Base-by-base conservation (phyloP, 2,797 vertebrate genomes). In the Thaleichthys pacificus region DNA sequence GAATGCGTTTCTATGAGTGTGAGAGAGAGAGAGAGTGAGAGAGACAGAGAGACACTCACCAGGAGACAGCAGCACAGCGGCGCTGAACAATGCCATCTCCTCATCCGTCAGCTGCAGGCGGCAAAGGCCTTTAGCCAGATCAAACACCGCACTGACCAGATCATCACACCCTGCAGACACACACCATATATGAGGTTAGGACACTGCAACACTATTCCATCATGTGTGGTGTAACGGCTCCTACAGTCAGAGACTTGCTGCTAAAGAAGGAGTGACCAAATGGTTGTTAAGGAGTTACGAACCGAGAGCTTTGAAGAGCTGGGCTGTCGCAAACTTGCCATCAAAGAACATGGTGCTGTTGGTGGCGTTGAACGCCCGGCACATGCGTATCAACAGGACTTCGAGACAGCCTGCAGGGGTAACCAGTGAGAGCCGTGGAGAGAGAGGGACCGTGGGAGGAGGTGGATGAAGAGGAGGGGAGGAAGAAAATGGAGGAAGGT, bases 281-380 rank as follows among this genome's bases (percentile, higher is more conserved):
- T 14, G 14, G 42, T 47, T 14, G 42, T 47, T 14, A 47, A 47
- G 0, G 42, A 47, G 42, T 12, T 30, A 61, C 95, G 95, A 88
- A 97, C 96, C 95, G 0, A 97, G 93, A 0, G 96, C 93, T 88
- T 96, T 96, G 90, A 97, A 97, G 89, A 97, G 88, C 73, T 93
- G 95, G 58, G 93, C 81, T 1, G 93, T 79, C 7, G 95, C 95
- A 0, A 96, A 97, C 85, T 96, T 97, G 9, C 96, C 95, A 8
- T 95, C 95, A 73, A 97, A 97, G 86, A 96, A 95, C 72, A 97
- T 79, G 0, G 93, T 95, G 90, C 89, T 93, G 93, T 96, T 97
- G 86, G 92, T 79, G 77, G 93, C 89, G 82, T 96, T 97, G 89
- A 95, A 97, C 0, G 93, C 94, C 0, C 94, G 93, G 77, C 94